These are phyloP conservation scores for Ganaspis brasiliensis DNA, from an alignment of 2,888 invertebrate species.

Conservation along the genomic window DNA sequence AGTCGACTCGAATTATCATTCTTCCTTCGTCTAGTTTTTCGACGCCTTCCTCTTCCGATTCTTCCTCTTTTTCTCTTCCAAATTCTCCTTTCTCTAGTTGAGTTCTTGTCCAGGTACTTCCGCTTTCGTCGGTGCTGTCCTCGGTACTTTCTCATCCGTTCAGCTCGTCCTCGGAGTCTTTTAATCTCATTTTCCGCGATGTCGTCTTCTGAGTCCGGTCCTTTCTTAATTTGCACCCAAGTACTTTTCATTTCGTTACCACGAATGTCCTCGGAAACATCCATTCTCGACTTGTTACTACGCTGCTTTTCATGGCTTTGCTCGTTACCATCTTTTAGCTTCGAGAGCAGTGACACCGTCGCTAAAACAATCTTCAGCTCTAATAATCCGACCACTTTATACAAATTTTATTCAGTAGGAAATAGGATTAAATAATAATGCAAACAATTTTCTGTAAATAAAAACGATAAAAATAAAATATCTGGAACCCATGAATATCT, in stretches of 20 bases:
- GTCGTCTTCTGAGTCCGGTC: slow-evolving; percentile 24
- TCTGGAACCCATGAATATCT: too few species aligned
- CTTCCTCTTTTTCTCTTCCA: slow-evolving; percentile 46
- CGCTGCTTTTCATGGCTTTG: slow-evolving; percentile 50
- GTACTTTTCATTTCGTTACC: slow-evolving; percentile 28
- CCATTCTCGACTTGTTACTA: slow-evolving; percentile 42
- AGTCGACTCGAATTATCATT: slow-evolving; percentile 30
- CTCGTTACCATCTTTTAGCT: slow-evolving; percentile 48
- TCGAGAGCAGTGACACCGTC: slow-evolving; percentile 28
- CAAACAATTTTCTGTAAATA: background rate
- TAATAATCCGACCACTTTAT: slow-evolving; percentile 7
- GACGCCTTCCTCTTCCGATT: slow-evolving; percentile 43
- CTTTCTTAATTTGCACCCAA: slow-evolving; percentile 35
- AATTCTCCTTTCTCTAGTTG: slow-evolving; percentile 51
- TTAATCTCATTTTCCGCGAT: slow-evolving; percentile 47
- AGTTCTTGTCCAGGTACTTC: slow-evolving; percentile 52
- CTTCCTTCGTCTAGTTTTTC: slow-evolving; percentile 32
- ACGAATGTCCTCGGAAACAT: slow-evolving; percentile 7
- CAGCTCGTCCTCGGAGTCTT: slow-evolving; percentile 47
- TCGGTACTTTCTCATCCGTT: slow-evolving; percentile 54
- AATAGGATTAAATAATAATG: background rate
- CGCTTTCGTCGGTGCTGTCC: slow-evolving; percentile 55
- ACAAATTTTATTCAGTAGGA: background rate
- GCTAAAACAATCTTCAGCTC: slow-evolving; percentile 26
- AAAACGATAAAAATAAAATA: too few species aligned